Evolutionary conservation across 2,888 invertebrate genomes (phyloP).

Genomic region (Leucophenga montana): DNA sequence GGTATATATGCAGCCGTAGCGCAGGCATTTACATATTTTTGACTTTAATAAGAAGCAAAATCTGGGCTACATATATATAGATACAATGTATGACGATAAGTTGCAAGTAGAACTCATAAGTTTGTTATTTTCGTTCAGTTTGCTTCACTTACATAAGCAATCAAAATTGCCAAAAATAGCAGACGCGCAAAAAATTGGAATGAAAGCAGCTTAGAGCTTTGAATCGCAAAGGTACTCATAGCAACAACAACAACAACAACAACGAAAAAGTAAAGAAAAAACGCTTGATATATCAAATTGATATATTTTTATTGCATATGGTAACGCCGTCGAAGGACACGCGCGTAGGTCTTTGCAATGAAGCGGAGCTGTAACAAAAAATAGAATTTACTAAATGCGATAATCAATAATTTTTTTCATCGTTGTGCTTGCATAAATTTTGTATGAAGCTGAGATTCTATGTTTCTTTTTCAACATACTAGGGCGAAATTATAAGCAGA

Average conservation of each 20-base stretch:
- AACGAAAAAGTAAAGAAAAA: conserved; percentile 6
- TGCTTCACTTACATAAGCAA: conserved; percentile 58
- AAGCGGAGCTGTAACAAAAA: conserved; percentile 43
- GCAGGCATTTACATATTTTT: conserved; percentile 28
- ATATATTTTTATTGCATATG: conserved; percentile 52
- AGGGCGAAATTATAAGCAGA: not conserved
- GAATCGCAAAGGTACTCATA: not conserved
- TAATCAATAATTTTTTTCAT: conserved; percentile 55
- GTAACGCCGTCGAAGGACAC: conserved; percentile 34
- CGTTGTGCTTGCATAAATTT: conserved; percentile 23
- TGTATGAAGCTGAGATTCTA: not conserved
- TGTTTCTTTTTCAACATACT: not conserved
- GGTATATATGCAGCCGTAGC: not conserved
- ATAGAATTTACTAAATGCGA: conserved; percentile 45
- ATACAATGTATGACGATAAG: too few species aligned
- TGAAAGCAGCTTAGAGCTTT: not conserved
- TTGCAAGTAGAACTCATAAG: conserved; percentile 5
- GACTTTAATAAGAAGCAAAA: conserved; percentile 20
- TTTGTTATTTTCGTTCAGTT: conserved; percentile 36
- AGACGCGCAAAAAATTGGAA: conserved; percentile 17
- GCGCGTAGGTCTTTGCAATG: not conserved
- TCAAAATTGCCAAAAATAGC: conserved; percentile 56
- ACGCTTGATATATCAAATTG: conserved; percentile 46
- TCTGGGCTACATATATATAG: conserved; percentile 13
- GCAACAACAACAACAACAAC: too few species aligned